Conservation (phyloP, 1,140 invertebrate genomes). For the Drosophila nannoptera region DNA sequence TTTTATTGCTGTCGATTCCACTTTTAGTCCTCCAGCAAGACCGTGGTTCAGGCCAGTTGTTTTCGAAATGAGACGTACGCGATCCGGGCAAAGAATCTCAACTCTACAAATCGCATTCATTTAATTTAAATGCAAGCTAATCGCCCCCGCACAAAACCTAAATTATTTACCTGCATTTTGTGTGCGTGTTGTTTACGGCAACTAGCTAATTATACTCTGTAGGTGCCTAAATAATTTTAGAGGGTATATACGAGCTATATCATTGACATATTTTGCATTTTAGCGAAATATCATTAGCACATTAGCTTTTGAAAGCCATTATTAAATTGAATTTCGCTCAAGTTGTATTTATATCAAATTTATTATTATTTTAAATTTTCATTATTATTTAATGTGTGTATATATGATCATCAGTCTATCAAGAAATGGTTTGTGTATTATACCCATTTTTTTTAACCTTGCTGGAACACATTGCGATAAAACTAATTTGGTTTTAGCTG, state of each 20-base stretch:
- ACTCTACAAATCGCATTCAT: conserved; percentile 51
- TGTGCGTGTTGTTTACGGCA: conserved; percentile 59
- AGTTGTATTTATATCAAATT: no score
- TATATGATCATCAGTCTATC: no score
- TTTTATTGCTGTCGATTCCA: not conserved
- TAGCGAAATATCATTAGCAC: no score
- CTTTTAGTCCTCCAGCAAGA: not conserved
- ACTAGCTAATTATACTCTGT: conserved; percentile 41
- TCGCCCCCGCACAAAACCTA: conserved; percentile 31
- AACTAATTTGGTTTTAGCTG: conserved; percentile 26
- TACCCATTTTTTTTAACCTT: not conserved
- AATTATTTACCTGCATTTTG: conserved; percentile 50
- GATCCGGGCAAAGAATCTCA: not conserved
- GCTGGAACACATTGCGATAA: conserved; percentile 41
- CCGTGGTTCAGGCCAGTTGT: not conserved
- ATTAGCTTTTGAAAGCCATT: no score
- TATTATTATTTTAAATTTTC: no score
- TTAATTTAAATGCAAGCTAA: conserved; percentile 57
- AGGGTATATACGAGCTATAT: not conserved
- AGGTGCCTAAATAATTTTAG: not conserved
- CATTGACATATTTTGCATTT: no score
- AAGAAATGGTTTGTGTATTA: not conserved
- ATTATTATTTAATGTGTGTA: no score
- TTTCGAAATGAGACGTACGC: conserved; percentile 8
- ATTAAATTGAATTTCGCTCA: no score